Percentiles rank a stretch among this genome's conserved stretches.
Conservation (phyloP, 2,888 invertebrate genomes). For the Stramonita haemastoma region DNA sequence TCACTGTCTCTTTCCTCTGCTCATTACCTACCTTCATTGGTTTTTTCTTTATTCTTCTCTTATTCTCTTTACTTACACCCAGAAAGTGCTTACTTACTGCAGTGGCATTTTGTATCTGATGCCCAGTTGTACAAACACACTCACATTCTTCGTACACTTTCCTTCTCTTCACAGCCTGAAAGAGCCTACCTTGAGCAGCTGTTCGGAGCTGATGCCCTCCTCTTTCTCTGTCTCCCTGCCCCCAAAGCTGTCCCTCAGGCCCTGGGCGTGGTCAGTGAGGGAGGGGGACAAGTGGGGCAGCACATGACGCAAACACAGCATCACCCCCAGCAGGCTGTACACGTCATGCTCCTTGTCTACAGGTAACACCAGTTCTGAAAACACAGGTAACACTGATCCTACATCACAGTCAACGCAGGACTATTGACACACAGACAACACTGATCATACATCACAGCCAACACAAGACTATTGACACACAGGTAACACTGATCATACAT, state of each 20-base stretch:
- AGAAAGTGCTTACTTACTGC: background rate
- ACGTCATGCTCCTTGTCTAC: conserved; percentile 79
- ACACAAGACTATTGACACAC: too few species aligned
- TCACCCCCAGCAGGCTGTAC: conserved; percentile 82
- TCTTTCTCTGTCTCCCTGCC: conserved; percentile 63
- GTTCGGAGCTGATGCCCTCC: conserved; percentile 65
- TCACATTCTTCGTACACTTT: background rate
- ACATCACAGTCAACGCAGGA: too few species aligned
- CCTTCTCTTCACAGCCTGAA: background rate
- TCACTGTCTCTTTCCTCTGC: too few species aligned
- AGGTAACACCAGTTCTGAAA: conserved; percentile 81
- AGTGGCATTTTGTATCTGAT: background rate
- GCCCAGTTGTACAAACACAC: background rate
- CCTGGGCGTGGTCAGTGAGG: conserved; percentile 57
- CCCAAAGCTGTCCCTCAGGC: conserved; percentile 72
- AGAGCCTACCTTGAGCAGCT: conserved; percentile 69
- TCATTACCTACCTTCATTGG: too few species aligned
- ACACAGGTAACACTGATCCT: background rate
- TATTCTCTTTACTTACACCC: too few species aligned
- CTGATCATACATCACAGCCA: too few species aligned
- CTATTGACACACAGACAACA: too few species aligned
- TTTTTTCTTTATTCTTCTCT: too few species aligned
- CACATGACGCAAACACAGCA: conserved; percentile 83
- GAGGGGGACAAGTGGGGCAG: conserved; percentile 80
- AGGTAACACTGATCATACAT: too few species aligned